phyloP scores from a whole-genome alignment of 2,888 invertebrate species.

The Beris morrisii region DNA sequence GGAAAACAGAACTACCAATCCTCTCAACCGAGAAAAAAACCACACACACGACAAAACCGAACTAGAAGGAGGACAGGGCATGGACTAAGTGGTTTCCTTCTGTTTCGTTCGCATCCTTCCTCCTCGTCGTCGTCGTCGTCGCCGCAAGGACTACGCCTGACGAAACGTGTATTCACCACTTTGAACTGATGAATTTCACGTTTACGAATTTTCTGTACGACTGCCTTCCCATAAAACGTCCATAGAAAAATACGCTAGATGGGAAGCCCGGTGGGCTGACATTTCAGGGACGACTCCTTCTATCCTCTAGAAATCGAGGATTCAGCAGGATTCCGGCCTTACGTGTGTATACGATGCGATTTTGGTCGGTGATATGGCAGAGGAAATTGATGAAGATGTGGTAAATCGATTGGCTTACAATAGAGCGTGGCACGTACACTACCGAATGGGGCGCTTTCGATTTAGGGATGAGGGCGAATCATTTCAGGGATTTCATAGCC shows the following conservation, averaged over 20 bases:
- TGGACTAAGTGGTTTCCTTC: slow-evolving; percentile 20
- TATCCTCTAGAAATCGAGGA: neutral
- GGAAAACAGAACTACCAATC: no score
- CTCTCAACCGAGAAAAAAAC: no score
- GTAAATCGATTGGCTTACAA: slow-evolving; percentile 29
- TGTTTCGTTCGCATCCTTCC: neutral
- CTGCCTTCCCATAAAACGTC: slow-evolving; percentile 11
- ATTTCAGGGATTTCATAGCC: neutral
- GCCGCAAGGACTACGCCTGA: no score
- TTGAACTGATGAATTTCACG: slow-evolving; percentile 35
- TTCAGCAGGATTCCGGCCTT: no score
- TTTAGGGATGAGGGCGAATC: neutral
- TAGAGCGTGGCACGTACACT: no score
- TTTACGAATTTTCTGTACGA: slow-evolving; percentile 25
- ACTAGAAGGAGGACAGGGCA: slow-evolving; percentile 6
- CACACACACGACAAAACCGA: no score
- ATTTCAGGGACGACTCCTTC: slow-evolving; percentile 17
- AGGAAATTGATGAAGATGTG: slow-evolving; percentile 36
- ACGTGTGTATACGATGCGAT: slow-evolving; percentile 8
- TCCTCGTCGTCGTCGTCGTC: no score
- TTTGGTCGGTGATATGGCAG: neutral
- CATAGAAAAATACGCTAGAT: slow-evolving; percentile 22
- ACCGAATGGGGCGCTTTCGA: slow-evolving; percentile 3
- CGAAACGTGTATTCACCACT: slow-evolving; percentile 12
- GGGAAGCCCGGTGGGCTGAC: slow-evolving; percentile 27